Conservation (phyloP, 2,888 invertebrate species). For the Oithona nana region DNA sequence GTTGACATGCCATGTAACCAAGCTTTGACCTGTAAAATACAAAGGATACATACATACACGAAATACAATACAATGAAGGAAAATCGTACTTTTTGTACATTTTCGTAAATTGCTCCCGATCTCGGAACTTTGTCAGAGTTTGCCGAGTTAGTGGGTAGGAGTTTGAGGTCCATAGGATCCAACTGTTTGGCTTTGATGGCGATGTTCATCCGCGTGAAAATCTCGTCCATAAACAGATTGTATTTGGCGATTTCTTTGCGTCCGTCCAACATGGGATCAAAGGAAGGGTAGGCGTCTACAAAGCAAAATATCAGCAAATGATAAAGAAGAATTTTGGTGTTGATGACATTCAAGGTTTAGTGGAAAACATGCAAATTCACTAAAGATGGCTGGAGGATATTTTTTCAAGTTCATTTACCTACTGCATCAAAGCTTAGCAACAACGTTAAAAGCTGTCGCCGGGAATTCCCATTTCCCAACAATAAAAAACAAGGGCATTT, state of each 20-base stretch:
- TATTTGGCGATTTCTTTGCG: constrained; percentile 13
- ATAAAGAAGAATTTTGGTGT: no score
- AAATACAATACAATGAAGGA: not conserved
- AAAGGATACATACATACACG: not conserved
- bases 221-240: constrained; percentile 6
- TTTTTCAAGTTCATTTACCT: no score
- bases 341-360: no score
- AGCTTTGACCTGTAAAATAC: not conserved
- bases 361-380: no score
- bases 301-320: no score
- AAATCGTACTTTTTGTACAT: not conserved
- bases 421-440: no score
- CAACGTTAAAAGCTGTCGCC: no score
- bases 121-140: not conserved
- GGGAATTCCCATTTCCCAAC: no score
- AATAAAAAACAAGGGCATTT: no score
- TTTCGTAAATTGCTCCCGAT: not conserved
- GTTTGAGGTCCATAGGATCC: constrained; percentile 15
- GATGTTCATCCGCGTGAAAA: constrained; percentile 2
- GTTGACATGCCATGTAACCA: constrained; percentile 13
- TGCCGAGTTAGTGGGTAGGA: not conserved
- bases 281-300: not conserved
- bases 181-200: constrained; percentile 1
- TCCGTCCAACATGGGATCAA: constrained; percentile 8
- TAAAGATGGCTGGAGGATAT: no score